Evolutionary conservation across 1,140 invertebrate species (phyloP), one percentile per base, ranked within the genome.

Genomic region (Diabrotica undecimpunctata): DNA sequence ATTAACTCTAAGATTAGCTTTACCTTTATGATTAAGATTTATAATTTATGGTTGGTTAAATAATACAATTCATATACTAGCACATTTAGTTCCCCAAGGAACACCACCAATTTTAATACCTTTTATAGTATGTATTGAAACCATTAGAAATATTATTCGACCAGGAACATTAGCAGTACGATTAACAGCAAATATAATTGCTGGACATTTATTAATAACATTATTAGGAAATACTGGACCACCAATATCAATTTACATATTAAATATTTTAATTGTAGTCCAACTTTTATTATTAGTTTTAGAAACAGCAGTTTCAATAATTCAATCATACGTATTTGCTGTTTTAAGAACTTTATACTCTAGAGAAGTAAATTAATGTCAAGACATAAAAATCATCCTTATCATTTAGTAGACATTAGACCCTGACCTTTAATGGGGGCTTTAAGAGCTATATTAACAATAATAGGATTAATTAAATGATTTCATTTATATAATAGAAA

Each of bases 111-210:
- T 80, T 70, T 68, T 86, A 70, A 84, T 83, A 75, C 81, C 81
- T 73, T 83, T 82, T 76, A 82, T 82, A 77, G 81, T 85, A 41
- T 71, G 83, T 72, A 84, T 85, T 82, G 82, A 85, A 85, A 79
- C 80, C 55, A 84, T 85, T 79, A 85, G 82, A 71, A 83, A 82
- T 79, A 54, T 84, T 54, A 88, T 89, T 80, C 85, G 85, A 4
- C 86, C 86, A 5, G 73, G 80, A 72, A 88, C 85, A 2, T 78
- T 89, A 79, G 81, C 83, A 36, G 80, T 88, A 59, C 87, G 86
- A 65, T 74, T 89, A 80, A 81, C 83, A 8, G 86, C 87, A 41
- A 87, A 88, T 82, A 87, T 88, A 84, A 86, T 87, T 80, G 86
- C 86, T 8, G 86, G 86, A 0, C 86, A 87, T 74, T 75, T 88